These are phyloP conservation scores for Oreochromis spilurus DNA, from an alignment of 2,113 vertebrate species.

Conservation along the genomic window DNA sequence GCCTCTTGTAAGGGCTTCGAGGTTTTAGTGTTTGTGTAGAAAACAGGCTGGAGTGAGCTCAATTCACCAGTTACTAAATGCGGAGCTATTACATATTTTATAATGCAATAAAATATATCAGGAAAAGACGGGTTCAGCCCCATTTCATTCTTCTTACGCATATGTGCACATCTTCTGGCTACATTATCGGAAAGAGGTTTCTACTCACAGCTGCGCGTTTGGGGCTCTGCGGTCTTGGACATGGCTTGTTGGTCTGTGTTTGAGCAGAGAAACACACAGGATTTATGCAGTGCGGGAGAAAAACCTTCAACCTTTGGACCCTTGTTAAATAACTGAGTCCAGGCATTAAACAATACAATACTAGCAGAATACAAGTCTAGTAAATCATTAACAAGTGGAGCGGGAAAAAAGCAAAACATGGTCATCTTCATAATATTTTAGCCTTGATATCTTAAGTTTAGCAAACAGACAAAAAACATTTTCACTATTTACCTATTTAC, in stretches of 20 bases:
- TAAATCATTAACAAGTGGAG: not conserved
- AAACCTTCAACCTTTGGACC: constrained; percentile 37
- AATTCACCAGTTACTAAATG: not conserved
- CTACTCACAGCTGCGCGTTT: constrained; percentile 47
- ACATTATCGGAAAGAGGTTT: not conserved
- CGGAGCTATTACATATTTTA: not conserved
- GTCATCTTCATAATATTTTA: not conserved
- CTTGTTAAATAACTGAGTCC: not conserved
- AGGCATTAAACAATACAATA: not conserved
- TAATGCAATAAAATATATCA: not conserved
- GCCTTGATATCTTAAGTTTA: not conserved
- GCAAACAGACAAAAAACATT: not conserved
- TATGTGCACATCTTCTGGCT: not conserved
- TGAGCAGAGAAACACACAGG: not conserved
- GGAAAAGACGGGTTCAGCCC: not conserved
- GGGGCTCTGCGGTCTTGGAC: constrained; percentile 9
- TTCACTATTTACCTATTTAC: not conserved
- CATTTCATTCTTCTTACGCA: not conserved
- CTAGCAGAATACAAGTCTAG: not conserved
- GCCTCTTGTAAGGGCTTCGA: not conserved
- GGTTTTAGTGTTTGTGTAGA: not conserved
- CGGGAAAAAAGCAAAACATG: not conserved
- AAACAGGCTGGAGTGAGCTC: not conserved
- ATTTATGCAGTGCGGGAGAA: not conserved
- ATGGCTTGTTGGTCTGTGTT: constrained; percentile 11